phyloP scores from a whole-genome alignment of 2,113 vertebrate species.

The Alouatta palliata region DNA sequence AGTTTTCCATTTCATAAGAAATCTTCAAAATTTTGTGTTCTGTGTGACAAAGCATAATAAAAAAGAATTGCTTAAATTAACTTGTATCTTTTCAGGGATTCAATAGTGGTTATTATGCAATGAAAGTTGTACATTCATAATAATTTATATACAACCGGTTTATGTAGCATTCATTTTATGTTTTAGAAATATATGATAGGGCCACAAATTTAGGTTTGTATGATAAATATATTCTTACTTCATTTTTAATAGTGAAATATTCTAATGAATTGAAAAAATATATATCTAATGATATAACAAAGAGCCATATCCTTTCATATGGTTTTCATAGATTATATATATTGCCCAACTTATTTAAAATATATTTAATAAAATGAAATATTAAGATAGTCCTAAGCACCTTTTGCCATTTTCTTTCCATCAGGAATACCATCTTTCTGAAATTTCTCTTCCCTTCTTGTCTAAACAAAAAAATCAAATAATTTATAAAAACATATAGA shows the following conservation, averaged over 20 bases:
- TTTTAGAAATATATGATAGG: neutral
- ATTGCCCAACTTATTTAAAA: neutral
- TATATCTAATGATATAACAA: neutral
- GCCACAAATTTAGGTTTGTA: neutral
- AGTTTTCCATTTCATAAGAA: neutral
- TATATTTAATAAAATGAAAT: neutral
- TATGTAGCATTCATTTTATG: neutral
- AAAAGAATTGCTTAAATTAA: neutral
- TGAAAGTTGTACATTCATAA: neutral
- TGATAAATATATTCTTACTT: neutral
- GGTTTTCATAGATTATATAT: neutral
- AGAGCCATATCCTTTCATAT: neutral
- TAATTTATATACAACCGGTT: neutral
- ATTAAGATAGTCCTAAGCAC: neutral
- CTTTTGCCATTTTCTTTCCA: neutral
- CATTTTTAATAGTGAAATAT: constrained; percentile 6
- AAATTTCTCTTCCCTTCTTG: neutral
- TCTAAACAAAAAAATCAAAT: neutral
- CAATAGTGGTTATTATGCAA: neutral
- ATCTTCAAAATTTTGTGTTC: no score
- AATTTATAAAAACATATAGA: neutral
- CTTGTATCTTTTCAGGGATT: neutral
- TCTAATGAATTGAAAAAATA: neutral
- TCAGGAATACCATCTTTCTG: neutral
- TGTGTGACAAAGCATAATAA: neutral